Percentiles rank a stretch among this genome's conserved stretches.
These are phyloP conservation scores for Callospermophilus lateralis DNA, from an alignment of 2,113 vertebrate species.

Conservation along the genomic window DNA sequence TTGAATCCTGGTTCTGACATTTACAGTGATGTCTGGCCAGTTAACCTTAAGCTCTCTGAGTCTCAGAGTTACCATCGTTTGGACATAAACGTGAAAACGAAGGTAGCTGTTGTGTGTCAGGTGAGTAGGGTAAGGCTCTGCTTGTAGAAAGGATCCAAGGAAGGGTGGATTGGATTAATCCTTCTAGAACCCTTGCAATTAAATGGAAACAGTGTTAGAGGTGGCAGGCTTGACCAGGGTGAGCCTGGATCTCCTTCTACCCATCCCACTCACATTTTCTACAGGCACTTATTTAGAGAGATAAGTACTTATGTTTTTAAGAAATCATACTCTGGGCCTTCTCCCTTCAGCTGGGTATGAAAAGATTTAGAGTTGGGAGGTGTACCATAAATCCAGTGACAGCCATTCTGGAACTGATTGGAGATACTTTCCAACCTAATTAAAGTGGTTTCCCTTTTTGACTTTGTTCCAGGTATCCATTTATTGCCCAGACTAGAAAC, in stretches of 20 bases:
- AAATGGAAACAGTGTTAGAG: not conserved
- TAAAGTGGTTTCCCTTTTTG: constrained; percentile 81
- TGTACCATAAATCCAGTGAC: constrained; percentile 74
- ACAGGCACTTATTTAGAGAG: constrained; percentile 6
- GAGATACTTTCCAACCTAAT: constrained; percentile 80
- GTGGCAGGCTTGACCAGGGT: not conserved
- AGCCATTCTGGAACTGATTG: constrained; percentile 69
- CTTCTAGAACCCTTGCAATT: constrained; percentile 14
- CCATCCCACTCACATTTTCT: not conserved
- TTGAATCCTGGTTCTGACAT: not conserved
- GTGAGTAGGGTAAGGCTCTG: not conserved
- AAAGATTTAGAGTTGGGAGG: constrained; percentile 60
- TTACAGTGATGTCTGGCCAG: not conserved
- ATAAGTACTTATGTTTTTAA: constrained; percentile 70
- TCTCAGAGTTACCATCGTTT: not conserved
- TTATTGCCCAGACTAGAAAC: constrained; percentile 76
- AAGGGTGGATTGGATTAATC: constrained; percentile 4
- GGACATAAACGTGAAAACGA: not conserved
- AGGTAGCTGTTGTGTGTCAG: not conserved
- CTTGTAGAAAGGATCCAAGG: not conserved
- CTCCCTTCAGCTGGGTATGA: constrained; percentile 3
- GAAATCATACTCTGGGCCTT: constrained; percentile 20
- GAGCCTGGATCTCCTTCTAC: not conserved
- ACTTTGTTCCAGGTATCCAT: constrained; percentile 80
- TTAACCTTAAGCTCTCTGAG: not conserved